Base-by-base conservation (phyloP, 2,888 invertebrate genomes). In the Scotopteryx bipunctaria region DNA sequence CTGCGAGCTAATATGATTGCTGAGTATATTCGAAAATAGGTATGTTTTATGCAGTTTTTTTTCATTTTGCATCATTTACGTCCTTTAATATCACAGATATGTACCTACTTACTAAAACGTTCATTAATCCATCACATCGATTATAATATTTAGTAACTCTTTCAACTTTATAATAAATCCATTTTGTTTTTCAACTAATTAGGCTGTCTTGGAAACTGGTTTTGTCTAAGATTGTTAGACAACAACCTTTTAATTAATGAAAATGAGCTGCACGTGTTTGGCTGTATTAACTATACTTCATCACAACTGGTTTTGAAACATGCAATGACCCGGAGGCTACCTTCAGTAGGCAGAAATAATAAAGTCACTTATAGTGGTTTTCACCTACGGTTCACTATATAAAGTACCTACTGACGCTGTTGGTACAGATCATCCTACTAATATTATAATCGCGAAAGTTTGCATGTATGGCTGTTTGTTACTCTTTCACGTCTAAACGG, bases 151-250 rank as follows among this genome's bases (percentile, higher is more conserved):
- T n/a, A n/a, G n/a, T 23, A 29, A 36, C 33, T 8, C 14, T 37
- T 37, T 5, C n/a, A 9, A 16, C 38, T n/a, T 17, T 2, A 13
- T 19, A 38, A 27, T 16, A 36, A 19, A 37, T 46, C 23, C 14
- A 13, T 47, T 21, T 41, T 5, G 15, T 14, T 27, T 52, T 49
- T 17, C 5, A 1, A 33, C 29, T 43, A 15, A 36, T 43, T 25
- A 43, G 19, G 0, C 13, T n/a, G 9, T 25, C 36, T 29, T 27
- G 19, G 8, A 49, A 52, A 55, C 58, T 29, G 38, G 55, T 58
- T 51, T 31, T 33, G 13, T 44, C 35, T 37, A 23, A 15, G 25
- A 38, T 43, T 17, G 25, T 27, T 46, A 5, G 11, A 33, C 11
- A 27, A 42, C 35, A 13, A 16, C 2, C 25, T 27, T 49, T 27